Percentiles rank a stretch among this genome's conserved stretches.
These are phyloP conservation scores for Paracyclopina nana DNA, from an alignment of 1,140 invertebrate species.

Conservation along the genomic window DNA sequence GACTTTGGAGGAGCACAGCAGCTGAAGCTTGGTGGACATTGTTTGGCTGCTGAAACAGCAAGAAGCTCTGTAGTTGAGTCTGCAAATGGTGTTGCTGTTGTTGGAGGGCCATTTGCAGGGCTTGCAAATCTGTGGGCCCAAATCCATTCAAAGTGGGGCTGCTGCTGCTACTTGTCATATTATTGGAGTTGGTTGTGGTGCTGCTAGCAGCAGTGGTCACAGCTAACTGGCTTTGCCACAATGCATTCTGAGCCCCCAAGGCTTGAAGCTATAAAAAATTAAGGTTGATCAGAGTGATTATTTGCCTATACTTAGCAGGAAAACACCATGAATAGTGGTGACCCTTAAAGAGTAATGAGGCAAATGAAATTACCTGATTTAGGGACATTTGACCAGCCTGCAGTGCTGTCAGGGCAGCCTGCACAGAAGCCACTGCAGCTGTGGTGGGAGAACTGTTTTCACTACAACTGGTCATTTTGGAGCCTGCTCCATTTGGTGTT, in stretches of 20 bases:
- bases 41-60: constrained; percentile 28
- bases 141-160: too few relatives aligned
- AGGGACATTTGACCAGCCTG: constrained; percentile 37
- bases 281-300: background rate
- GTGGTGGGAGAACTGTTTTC: background rate
- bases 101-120: constrained; percentile 27
- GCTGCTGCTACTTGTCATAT: too few relatives aligned
- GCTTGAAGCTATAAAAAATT: background rate
- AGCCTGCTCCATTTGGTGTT: too few relatives aligned
- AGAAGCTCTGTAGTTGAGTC: constrained; percentile 29
- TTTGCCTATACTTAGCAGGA: background rate
- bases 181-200: background rate
- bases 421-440: constrained; percentile 23
- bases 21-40: constrained; percentile 21
- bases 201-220: background rate
- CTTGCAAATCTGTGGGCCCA: constrained; percentile 13
- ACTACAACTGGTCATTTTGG: too few relatives aligned
- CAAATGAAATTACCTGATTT: constrained; percentile 31
- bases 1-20: background rate
- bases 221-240: background rate
- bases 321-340: background rate
- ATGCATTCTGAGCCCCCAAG: background rate
- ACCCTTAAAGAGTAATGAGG: background rate
- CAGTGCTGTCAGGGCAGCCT: constrained; percentile 38
- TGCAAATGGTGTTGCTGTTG: constrained; percentile 26